phyloP scores from a whole-genome alignment of 2,113 vertebrate genomes.

The Hylia prasina region DNA sequence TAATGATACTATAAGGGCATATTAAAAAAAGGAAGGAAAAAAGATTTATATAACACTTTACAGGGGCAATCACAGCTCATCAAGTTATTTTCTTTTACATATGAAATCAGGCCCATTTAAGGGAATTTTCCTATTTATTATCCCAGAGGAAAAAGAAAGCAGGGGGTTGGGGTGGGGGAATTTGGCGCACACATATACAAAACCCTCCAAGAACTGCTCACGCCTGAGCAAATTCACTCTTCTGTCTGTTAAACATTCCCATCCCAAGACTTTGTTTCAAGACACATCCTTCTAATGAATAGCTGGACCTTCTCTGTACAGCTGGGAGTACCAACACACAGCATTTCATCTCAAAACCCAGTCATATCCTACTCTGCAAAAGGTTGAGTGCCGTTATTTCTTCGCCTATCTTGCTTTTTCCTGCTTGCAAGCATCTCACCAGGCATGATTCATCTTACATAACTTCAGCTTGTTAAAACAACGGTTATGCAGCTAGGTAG shows the following conservation, averaged over 20 bases:
- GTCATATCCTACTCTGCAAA: neutral
- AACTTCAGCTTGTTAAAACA: slow-evolving; percentile 12
- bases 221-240: neutral
- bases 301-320: slow-evolving; percentile 7
- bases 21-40: neutral
- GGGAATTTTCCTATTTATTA: neutral
- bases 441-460: neutral
- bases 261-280: neutral
- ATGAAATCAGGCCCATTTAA: neutral
- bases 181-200: neutral
- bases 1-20: neutral
- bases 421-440: neutral
- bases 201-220: neutral
- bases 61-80: neutral
- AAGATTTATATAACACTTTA: slow-evolving; percentile 31
- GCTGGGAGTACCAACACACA: neutral
- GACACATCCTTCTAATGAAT: slow-evolving; percentile 37
- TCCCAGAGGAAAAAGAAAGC: neutral
- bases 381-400: neutral
- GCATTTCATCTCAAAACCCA: slow-evolving; percentile 20
- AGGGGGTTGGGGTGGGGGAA: neutral
- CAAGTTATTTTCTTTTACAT: slow-evolving; percentile 1
- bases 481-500: neutral
- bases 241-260: slow-evolving; percentile 7
- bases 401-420: neutral